These are phyloP conservation scores for Barnardius zonarius DNA, from an alignment of 2,113 vertebrate genomes.

Conservation along the genomic window DNA sequence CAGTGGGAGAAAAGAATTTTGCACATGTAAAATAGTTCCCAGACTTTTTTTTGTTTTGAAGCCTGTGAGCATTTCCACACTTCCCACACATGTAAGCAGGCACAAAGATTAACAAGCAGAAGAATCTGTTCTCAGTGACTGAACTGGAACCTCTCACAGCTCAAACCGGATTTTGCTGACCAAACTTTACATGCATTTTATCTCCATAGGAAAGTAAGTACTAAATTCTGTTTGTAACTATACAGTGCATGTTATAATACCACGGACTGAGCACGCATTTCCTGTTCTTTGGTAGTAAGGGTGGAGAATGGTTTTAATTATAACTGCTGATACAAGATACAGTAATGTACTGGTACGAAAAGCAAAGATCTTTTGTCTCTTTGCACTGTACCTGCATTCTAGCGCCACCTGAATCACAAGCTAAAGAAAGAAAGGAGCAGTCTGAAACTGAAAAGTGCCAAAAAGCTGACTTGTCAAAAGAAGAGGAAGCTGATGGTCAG, in stretches of 20 bases:
- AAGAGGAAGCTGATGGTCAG: neutral
- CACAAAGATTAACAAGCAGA: constrained; percentile 15
- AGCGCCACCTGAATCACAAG: neutral
- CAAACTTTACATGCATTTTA: neutral
- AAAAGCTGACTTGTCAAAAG: neutral
- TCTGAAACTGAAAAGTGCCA: neutral
- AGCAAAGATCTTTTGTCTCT: neutral
- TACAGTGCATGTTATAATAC: neutral
- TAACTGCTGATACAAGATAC: neutral
- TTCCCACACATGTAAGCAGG: constrained; percentile 50
- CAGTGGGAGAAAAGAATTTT: constrained; percentile 21
- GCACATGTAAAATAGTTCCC: constrained; percentile 25
- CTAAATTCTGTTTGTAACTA: neutral
- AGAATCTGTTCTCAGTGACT: constrained; percentile 18
- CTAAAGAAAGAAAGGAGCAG: constrained; percentile 7
- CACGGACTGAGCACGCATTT: accelerated
- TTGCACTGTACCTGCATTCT: neutral
- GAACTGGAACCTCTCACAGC: neutral
- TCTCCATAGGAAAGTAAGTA: neutral
- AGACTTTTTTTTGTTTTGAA: constrained; percentile 52
- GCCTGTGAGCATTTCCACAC: constrained; percentile 35
- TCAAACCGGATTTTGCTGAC: constrained; percentile 14
- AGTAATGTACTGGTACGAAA: neutral
- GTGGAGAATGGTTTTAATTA: neutral
- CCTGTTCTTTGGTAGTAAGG: neutral